Evolutionary conservation across 30 jellyfish, hydroid and myxozoan species (phyloP).

Genomic region (Mastigias papua): DNA sequence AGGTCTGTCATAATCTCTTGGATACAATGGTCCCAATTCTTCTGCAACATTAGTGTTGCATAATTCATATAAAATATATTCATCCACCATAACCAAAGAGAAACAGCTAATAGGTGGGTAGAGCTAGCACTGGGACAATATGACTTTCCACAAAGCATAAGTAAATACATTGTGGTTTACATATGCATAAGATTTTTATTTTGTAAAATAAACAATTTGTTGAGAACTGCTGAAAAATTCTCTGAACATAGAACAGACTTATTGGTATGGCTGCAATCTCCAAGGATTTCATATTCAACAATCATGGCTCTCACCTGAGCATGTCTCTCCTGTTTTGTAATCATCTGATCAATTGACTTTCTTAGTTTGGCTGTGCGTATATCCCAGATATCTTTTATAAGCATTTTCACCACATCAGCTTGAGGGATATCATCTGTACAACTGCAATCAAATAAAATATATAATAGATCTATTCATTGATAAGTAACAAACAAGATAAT

Average conservation of each 20-base stretch:
- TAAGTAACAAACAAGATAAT: background rate
- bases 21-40: too few species aligned
- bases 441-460: constrained; percentile 22
- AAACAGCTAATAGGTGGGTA: too few species aligned
- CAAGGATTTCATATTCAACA: background rate
- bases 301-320: constrained; percentile 72
- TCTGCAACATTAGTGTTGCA: too few species aligned
- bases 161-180: background rate
- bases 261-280: background rate
- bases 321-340: constrained; percentile 85
- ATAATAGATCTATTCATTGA: background rate
- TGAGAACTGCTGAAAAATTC: background rate
- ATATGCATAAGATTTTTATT: too few species aligned
- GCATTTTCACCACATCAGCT: constrained; percentile 90
- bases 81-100: too few species aligned
- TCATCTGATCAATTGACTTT: constrained; percentile 88
- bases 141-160: too few species aligned
- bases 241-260: background rate
- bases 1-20: too few species aligned
- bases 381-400: constrained; percentile 96
- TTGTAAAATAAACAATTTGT: background rate
- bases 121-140: too few species aligned
- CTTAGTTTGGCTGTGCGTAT: constrained; percentile 88
- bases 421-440: constrained; percentile 95
- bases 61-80: too few species aligned